Conservation (phyloP, 1,140 invertebrate genomes). For the Ips typographus region DNA sequence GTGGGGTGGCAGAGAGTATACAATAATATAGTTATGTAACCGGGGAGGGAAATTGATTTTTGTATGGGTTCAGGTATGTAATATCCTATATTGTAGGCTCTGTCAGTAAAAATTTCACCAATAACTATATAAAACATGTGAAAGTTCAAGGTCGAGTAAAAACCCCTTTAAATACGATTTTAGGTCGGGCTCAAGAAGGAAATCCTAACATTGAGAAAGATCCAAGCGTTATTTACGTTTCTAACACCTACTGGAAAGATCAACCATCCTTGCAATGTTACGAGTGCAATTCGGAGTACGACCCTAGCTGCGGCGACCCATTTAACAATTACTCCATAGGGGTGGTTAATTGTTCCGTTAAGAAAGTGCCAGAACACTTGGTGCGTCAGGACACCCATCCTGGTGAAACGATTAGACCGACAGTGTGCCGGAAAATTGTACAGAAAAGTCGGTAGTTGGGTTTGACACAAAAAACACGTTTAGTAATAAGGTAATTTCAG, state of each 20-base stretch:
- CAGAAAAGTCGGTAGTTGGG: conserved; percentile 62
- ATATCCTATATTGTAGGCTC: too few relatives aligned
- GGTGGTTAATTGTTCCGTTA: conserved; percentile 78
- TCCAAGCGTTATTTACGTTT: conserved; percentile 5
- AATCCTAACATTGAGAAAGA: neutral
- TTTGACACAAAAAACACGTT: too few relatives aligned
- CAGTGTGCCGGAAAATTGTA: conserved; percentile 75
- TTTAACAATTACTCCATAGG: conserved; percentile 81
- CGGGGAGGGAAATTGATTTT: conserved; percentile 8
- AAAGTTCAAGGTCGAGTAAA: neutral
- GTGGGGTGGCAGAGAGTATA: neutral
- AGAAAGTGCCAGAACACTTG: conserved; percentile 69
- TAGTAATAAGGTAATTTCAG: conserved; percentile 55
- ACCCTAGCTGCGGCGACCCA: conserved; percentile 81
- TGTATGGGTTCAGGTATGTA: neutral
- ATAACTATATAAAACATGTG: neutral
- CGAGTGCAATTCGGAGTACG: conserved; percentile 82
- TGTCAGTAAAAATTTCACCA: neutral
- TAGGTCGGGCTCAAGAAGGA: neutral
- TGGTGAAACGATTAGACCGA: conserved; percentile 57
- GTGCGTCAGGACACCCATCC: conserved; percentile 45
- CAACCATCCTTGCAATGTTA: conserved; percentile 61
- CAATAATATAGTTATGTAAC: neutral
- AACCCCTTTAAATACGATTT: neutral
- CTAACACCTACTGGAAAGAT: conserved; percentile 20